Evolutionary conservation across 1,140 invertebrate genomes (phyloP), one percentile per base, ranked within the genome.

Genomic region (Panulirus ornatus): DNA sequence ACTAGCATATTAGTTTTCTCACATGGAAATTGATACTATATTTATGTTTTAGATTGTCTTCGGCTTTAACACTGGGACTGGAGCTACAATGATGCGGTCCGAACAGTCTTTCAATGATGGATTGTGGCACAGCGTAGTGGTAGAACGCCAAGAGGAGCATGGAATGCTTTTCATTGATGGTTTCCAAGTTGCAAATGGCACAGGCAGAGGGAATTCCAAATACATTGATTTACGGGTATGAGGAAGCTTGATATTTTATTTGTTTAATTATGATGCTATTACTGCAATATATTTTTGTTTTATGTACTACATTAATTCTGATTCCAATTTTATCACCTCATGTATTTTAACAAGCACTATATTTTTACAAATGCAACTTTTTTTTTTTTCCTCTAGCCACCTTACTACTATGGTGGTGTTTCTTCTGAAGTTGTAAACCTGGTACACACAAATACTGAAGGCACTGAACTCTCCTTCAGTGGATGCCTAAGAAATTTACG

Each of bases 401-500:
- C 97, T 0, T 96, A 96, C 93, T 98, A 96, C 93, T 94, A 98
- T 40, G 98, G 98, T 36, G 98, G 97, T 5, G 89, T 97, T 9
- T 92, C 93, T 70, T 91, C 92, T 73, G 92, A 93, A 27, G 90
- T 93, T 16, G 86, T 71, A 22, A 84, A 92, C 30, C 66, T 92
- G 27, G 89, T 84, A 14, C 70, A 73, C 0, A 51, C 38, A 40
- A 93, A 93, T 75, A 75, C 93, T 51, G 92, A 96, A 95, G 94
- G 94, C 36, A 93, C 95, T 1, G 95, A 95, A 54, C 92, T 93
- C 2, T 96, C 96, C 34, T 99, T 98, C 93, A 96, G 95, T 92
- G 99, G 98, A 34, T 99, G 99, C 93, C 94, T 99, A 22, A 95
- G 96, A 79, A 96, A 98, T 76, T 95, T 99, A 47, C 92, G 92